Evolutionary conservation across 1,140 invertebrate species (phyloP).

Genomic region (Steinernema khuongi): DNA sequence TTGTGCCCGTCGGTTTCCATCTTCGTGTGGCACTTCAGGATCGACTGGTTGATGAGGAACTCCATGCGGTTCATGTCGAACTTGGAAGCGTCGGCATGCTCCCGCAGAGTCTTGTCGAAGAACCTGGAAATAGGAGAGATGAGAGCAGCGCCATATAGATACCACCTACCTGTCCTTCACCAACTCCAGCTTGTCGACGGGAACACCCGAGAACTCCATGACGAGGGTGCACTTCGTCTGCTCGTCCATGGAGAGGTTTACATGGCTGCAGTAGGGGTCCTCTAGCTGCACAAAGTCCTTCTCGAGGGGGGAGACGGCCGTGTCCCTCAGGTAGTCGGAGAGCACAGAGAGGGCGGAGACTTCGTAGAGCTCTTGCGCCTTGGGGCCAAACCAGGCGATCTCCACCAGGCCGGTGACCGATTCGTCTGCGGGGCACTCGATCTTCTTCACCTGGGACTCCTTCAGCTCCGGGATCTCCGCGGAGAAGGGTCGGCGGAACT

Average conservation of each 20-base stretch:
- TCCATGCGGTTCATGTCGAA: constrained; percentile 73
- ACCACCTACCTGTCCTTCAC: constrained; percentile 65
- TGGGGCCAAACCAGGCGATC: constrained; percentile 76
- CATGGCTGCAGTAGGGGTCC: constrained; percentile 74
- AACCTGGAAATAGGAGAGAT: constrained; percentile 25
- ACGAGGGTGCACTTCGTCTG: constrained; percentile 60
- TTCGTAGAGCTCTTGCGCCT: constrained; percentile 52
- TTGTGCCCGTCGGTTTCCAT: constrained; percentile 74
- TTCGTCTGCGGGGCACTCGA: constrained; percentile 75
- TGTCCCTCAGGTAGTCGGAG: constrained; percentile 77
- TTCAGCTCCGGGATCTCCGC: constrained; percentile 65
- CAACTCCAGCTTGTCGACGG: constrained; percentile 66
- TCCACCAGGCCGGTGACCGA: constrained; percentile 76
- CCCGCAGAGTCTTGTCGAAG: constrained; percentile 40
- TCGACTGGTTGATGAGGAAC: constrained; percentile 70
- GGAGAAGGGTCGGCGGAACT: constrained; percentile 46
- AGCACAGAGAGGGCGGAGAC: constrained; percentile 68
- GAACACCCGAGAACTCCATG: constrained; percentile 73
- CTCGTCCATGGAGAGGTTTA: constrained; percentile 16
- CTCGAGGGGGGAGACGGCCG: constrained; percentile 75
- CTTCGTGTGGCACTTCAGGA: constrained; percentile 65
- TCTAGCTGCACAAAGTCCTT: constrained; percentile 76
- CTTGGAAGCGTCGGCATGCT: constrained; percentile 58
- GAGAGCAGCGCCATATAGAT: neutral
- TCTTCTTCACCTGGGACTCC: constrained; percentile 61